Evolutionary conservation across 2,888 invertebrate species (phyloP).

Genomic region (Pherbina coryleti): DNA sequence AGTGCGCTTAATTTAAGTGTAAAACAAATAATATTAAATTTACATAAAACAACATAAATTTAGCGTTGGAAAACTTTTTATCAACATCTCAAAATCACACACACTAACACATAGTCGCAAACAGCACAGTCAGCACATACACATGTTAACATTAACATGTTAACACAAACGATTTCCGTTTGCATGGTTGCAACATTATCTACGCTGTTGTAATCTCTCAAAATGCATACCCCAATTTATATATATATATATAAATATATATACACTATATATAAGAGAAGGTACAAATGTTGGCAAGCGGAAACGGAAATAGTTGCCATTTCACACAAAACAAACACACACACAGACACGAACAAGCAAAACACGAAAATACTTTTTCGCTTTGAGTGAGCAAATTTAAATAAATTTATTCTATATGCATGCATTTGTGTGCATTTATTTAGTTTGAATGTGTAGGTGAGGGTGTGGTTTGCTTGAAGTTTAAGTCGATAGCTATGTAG

Average conservation of each 20-base stretch:
- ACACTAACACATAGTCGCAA: background rate
- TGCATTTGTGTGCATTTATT: conserved; percentile 19
- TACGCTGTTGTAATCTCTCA: too few species aligned
- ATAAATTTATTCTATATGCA: background rate
- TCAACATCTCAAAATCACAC: background rate
- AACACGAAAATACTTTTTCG: background rate
- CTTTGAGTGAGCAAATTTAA: conserved; percentile 5
- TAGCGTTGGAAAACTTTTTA: too few species aligned
- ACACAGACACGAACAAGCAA: background rate
- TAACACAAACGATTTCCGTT: background rate
- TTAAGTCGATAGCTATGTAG: background rate
- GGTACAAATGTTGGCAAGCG: background rate
- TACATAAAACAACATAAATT: background rate
- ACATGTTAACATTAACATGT: conserved; percentile 20
- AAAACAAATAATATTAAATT: background rate
- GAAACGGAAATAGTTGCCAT: conserved; percentile 1
- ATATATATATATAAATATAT: too few species aligned
- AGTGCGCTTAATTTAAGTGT: background rate
- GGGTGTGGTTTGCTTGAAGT: background rate
- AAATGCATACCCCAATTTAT: too few species aligned
- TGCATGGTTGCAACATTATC: background rate
- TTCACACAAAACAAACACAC: background rate
- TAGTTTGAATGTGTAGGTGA: background rate
- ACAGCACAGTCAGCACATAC: conserved; percentile 1
- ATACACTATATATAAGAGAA: too few species aligned